These are phyloP conservation scores for Probaryconus sp. DNA, from an alignment of 1,140 invertebrate species.

Conservation along the genomic window DNA sequence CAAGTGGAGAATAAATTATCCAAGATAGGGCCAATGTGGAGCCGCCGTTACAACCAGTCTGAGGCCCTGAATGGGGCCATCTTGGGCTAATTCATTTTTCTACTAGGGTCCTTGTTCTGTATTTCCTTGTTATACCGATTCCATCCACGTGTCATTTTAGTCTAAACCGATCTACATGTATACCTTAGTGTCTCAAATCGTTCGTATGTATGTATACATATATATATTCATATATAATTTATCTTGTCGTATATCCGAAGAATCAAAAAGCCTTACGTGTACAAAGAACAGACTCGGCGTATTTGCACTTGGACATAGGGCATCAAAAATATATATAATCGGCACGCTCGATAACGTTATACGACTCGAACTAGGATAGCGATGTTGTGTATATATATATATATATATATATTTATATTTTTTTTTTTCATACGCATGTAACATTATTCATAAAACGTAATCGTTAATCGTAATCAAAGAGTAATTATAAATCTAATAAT, in stretches of 20 bases:
- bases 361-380: constrained; percentile 56
- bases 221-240: constrained; percentile 48
- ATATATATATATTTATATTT: constrained; percentile 34
- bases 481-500: constrained; percentile 48
- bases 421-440: constrained; percentile 32
- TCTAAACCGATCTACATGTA: constrained; percentile 40
- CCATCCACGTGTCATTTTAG: constrained; percentile 29
- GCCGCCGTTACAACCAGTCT: no score
- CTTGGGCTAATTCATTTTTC: no score
- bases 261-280: constrained; percentile 56
- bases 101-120: no score
- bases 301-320: constrained; percentile 58
- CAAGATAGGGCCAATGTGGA: no score
- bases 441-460: constrained; percentile 55
- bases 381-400: constrained; percentile 36
- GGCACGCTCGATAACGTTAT: constrained; percentile 62
- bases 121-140: constrained; percentile 40
- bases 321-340: constrained; percentile 63
- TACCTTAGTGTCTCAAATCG: constrained; percentile 18
- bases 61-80: no score
- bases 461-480: constrained; percentile 49
- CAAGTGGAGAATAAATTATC: no score
- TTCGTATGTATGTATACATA: constrained; percentile 46
- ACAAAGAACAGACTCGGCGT: constrained; percentile 50
- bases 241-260: constrained; percentile 46